A percentile compares a stretch with the other conserved stretches of the same genome.
These are phyloP conservation scores for Scaptomyza flava DNA, from an alignment of 2,888 invertebrate species.

Conservation along the genomic window DNA sequence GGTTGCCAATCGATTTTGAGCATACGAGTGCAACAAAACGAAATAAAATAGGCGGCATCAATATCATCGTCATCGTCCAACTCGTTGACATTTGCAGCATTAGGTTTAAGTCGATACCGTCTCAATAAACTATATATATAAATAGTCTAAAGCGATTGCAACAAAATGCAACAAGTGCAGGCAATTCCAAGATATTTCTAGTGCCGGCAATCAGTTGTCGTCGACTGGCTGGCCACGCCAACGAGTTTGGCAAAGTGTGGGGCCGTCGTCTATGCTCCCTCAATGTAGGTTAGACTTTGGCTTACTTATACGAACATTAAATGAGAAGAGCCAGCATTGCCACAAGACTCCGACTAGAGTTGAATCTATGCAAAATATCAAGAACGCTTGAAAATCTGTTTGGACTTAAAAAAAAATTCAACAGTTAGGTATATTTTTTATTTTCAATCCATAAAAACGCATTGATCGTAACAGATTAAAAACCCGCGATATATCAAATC, in stretches of 20 bases:
- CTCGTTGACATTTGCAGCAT: slow-evolving; percentile 78
- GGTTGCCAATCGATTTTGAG: slow-evolving; percentile 74
- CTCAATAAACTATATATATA: slow-evolving; percentile 75
- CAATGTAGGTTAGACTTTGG: slow-evolving; percentile 59
- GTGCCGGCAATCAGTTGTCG: slow-evolving; percentile 64
- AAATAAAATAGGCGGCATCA: slow-evolving; percentile 71
- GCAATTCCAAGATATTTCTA: slow-evolving; percentile 47
- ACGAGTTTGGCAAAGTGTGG: slow-evolving; percentile 52
- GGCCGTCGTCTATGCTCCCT: slow-evolving; percentile 42
- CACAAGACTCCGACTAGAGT: slow-evolving; percentile 21
- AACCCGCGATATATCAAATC: no score
- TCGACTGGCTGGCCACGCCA: slow-evolving; percentile 33
- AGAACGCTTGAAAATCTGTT: no score
- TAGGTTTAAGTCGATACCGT: slow-evolving; percentile 42
- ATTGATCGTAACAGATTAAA: no score
- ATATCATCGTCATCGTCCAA: slow-evolving; percentile 51
- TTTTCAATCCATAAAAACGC: no score
- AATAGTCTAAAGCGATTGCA: slow-evolving; percentile 67
- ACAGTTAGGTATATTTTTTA: no score
- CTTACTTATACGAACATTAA: slow-evolving; percentile 58
- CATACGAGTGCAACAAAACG: slow-evolving; percentile 38
- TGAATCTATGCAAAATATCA: no score
- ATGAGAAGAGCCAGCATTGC: slow-evolving; percentile 21
- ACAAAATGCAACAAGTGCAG: slow-evolving; percentile 72
- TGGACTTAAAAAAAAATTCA: no score